Base-by-base conservation (phyloP, 2,888 invertebrate genomes). In the Crossocerus cetratus region DNA sequence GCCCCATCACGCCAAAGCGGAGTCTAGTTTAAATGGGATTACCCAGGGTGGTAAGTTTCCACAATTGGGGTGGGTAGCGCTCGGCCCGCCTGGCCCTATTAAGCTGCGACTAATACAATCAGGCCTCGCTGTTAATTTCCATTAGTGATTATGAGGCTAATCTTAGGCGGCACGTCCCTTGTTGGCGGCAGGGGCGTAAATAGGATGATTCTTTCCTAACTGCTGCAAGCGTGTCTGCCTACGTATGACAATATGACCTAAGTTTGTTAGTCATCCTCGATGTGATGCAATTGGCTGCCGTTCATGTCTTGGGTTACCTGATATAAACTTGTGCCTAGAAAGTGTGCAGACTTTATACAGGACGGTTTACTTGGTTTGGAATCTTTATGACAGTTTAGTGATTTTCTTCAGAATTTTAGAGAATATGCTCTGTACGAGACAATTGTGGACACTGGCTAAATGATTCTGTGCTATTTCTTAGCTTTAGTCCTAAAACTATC, bases 1-100 rank as follows among this genome's bases (percentile, higher is more conserved):
- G 82, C 94, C 94, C 23, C 92, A 93, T 77, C 93, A 93, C 81
- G 91, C 94, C 78, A 94, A 94, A 88, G 91, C 92, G 64, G 94
- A 94, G 89, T 90, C 92, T 8, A 92, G 92, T 76, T 89, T 91
- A 67, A 93, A 94, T 83, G 94, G 94, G 65, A 91, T 93, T 61
- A 93, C 93, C 13, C 92, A 92, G 82, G 94, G 94, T 74, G 89
- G 89, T 89, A 62, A 86, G 86, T 81, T 2, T 20, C n/a, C 23
- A 44, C 14, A 55, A 69, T 60, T 53, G 49, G 5, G 8, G 13
- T 8, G 55, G 8, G 13, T 8, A 21, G 55, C 14, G 21, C 18
- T 21, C 14, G 8, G 2, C 4, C 8, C 22, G 4, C 2, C 4
- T 18, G 18, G 20, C 55, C 3, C 18, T 21, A 5, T 55, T 56